Evolutionary conservation across 2,888 invertebrate species (phyloP), one percentile per base, ranked within the genome.

Genomic region (Lamellibrachia columna): DNA sequence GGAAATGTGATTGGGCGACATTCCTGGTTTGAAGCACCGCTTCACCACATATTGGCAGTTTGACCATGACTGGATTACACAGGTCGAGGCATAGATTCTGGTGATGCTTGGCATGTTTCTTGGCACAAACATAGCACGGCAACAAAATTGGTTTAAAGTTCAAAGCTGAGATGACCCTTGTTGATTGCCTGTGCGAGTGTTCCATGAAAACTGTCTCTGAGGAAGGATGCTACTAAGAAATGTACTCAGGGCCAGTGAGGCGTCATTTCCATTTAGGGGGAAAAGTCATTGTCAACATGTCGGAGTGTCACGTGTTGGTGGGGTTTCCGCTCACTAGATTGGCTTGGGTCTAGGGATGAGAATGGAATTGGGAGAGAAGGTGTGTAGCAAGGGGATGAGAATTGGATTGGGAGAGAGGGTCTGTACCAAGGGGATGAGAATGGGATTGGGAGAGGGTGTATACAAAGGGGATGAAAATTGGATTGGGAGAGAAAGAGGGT

Each of bases 151-250:
- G 75, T 75, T 75, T 75, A 75, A 75, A 75, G 75, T 75, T 75
- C 75, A 75, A 75, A 75, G 75, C 75, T 75, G n/a, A 22, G 75
- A 75, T 75, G 75, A 75, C n/a, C 75, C 6, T 4, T 75, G 4
- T 75, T 75, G 75, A 75, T 75, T 75, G 75, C 75, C 75, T 75
- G n/a, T 75, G 75, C n/a, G 4, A 75, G 75, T n/a, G 22, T 75
- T 75, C 75, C 75, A 22, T 6, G 75, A 75, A 75, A 75, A 75
- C 22, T n/a, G 75, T 75, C 75, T 75, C n/a, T n/a, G 22, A 75
- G 75, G 75, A 75, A 75, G 75, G 75, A 75, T 75, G 75, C 75
- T 75, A 75, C 75, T 75, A 75, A 22, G 75, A 75, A 75, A 75
- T 75, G 75, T 75, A 75, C 75, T 75, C 75, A 22, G 15, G n/a